Conservation (phyloP, 2,888 invertebrate species). For the Pollenia griseotomentosa region DNA sequence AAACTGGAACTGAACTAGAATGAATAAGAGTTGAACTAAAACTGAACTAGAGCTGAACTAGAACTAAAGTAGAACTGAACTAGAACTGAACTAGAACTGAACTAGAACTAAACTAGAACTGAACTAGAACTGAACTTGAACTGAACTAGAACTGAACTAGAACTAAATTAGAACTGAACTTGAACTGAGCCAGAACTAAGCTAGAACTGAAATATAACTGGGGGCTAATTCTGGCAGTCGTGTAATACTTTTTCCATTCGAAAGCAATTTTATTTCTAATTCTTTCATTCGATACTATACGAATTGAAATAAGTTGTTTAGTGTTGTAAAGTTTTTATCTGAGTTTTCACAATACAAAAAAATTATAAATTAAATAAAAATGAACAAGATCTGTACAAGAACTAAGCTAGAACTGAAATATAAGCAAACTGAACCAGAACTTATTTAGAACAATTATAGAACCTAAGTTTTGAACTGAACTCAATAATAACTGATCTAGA, state of each 20-base stretch:
- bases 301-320: no score
- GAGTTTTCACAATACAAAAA: no score
- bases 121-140: background rate
- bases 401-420: background rate
- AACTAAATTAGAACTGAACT: background rate
- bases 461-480: background rate
- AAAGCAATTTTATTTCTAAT: no score
- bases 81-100: conserved; percentile 1
- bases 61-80: background rate
- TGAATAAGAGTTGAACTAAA: background rate
- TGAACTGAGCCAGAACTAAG: background rate
- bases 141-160: background rate
- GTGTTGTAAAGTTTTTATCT: no score
- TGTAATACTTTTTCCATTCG: no score
- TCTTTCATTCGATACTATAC: no score
- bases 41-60: background rate
- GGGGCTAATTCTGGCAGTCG: no score
- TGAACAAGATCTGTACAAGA: background rate
- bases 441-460: background rate
- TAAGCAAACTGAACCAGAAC: background rate
- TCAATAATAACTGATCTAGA: background rate
- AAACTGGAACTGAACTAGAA: background rate
- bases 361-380: background rate
- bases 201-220: background rate
- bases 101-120: background rate